phyloP scores from a whole-genome alignment of 2,797 vertebrate species.

The Sternarchorhynchus goeldii region DNA sequence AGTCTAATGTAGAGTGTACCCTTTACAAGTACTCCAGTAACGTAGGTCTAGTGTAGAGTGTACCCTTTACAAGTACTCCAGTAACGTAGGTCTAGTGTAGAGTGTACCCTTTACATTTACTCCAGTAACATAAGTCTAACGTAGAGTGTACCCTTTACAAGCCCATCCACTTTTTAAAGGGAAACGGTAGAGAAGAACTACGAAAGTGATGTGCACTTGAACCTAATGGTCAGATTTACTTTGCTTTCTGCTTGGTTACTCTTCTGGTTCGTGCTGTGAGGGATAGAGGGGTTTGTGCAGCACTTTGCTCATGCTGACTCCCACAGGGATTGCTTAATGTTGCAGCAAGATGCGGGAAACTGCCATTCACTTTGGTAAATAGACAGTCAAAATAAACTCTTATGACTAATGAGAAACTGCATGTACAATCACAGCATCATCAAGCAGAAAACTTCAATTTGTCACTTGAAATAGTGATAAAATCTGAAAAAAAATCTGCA shows the following conservation, averaged over 20 bases:
- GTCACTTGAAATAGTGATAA: background rate
- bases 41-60: too few relatives aligned
- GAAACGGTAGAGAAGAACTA: background rate
- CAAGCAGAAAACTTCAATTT: slow-evolving; percentile 2
- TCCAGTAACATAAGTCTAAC: too few relatives aligned
- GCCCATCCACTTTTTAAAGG: slow-evolving; percentile 4
- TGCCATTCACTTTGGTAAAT: slow-evolving; percentile 22
- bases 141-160: background rate
- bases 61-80: too few relatives aligned
- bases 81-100: too few relatives aligned
- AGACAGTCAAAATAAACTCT: slow-evolving; percentile 8
- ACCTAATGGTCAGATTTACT: slow-evolving; percentile 23
- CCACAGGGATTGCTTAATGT: slow-evolving; percentile 23
- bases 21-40: too few relatives aligned
- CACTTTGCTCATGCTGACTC: slow-evolving; percentile 8
- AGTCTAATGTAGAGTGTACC: too few relatives aligned
- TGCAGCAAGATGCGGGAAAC: slow-evolving; percentile 9
- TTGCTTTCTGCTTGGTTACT: slow-evolving; percentile 34
- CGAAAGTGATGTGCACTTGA: slow-evolving; percentile 5
- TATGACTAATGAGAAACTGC: background rate
- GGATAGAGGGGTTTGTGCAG: slow-evolving; percentile 18
- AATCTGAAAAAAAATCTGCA: background rate
- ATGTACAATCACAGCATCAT: background rate
- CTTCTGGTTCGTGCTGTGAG: slow-evolving; percentile 26
- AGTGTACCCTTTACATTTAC: background rate